Percentiles rank a stretch among this genome's conserved stretches.
phyloP scores from a whole-genome alignment of 2,888 invertebrate species.

The Pyrrhosoma nymphula region DNA sequence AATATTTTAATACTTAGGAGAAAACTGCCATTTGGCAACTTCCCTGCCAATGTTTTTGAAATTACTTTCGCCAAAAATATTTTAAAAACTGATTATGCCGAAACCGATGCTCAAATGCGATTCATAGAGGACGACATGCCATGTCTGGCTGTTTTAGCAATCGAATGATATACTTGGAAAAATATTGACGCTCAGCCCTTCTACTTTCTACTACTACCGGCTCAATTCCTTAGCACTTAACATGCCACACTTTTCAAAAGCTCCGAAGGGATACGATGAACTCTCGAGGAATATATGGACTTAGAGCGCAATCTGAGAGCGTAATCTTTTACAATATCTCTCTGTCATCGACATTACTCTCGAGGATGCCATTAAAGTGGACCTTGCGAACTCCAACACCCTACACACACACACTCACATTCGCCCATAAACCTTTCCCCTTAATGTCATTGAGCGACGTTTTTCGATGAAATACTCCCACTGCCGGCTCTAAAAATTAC shows the following conservation, averaged over 20 bases:
- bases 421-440: not conserved
- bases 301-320: not conserved
- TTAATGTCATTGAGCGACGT: not conserved
- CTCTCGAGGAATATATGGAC: not conserved
- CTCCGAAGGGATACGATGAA: not conserved
- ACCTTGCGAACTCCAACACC: not conserved
- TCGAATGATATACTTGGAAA: not conserved
- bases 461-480: not conserved
- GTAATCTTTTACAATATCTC: not conserved
- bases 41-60: no score
- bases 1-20: no score
- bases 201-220: no score
- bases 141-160: no score
- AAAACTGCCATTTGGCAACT: no score
- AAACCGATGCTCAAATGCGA: no score
- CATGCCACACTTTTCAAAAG: not conserved
- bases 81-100: no score
- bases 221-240: constrained; percentile 5
- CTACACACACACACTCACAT: not conserved
- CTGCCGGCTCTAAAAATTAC: not conserved
- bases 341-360: not conserved
- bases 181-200: not conserved
- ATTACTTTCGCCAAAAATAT: no score
- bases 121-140: no score
- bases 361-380: not conserved